A percentile compares a stretch with the other conserved stretches of the same genome.
phyloP scores from a whole-genome alignment of 2,888 invertebrate genomes.

The Chymomyza procnemis region DNA sequence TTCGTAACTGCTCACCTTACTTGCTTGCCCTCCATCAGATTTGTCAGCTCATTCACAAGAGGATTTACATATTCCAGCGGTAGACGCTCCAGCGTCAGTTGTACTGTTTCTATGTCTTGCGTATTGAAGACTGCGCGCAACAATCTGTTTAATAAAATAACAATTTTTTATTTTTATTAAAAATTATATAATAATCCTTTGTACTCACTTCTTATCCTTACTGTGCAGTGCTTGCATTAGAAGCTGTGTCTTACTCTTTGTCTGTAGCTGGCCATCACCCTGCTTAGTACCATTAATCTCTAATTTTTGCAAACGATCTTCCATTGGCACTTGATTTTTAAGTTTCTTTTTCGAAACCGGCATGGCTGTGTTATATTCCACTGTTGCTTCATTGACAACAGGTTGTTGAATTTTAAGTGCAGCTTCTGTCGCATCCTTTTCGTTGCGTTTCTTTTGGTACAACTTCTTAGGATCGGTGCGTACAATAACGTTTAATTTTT shows the following conservation, averaged over 20 bases:
- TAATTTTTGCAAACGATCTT: slow-evolving; percentile 89
- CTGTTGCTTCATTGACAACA: slow-evolving; percentile 54
- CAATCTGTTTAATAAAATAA: slow-evolving; percentile 79
- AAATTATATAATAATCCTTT: not conserved
- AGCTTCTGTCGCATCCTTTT: slow-evolving; percentile 35
- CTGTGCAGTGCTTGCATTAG: slow-evolving; percentile 92
- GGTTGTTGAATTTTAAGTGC: slow-evolving; percentile 70
- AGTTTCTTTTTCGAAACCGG: slow-evolving; percentile 67
- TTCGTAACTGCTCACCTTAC: slow-evolving; percentile 81
- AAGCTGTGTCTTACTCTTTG: slow-evolving; percentile 88
- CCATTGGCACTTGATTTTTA: slow-evolving; percentile 83
- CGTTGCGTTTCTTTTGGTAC: slow-evolving; percentile 43
- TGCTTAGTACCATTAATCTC: slow-evolving; percentile 81
- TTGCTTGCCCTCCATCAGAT: slow-evolving; percentile 83
- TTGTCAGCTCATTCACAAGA: slow-evolving; percentile 86
- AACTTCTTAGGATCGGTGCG: slow-evolving; percentile 74
- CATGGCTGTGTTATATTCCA: slow-evolving; percentile 71
- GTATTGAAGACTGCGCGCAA: slow-evolving; percentile 85
- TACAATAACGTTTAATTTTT: slow-evolving; percentile 80
- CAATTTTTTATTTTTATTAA: not conserved
- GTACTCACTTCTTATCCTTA: slow-evolving; percentile 83
- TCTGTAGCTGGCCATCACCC: slow-evolving; percentile 77
- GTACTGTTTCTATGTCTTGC: slow-evolving; percentile 84
- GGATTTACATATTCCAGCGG: slow-evolving; percentile 87
- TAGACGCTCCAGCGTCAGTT: slow-evolving; percentile 86